A percentile compares a stretch with the other conserved stretches of the same genome.
phyloP scores from a whole-genome alignment of 2,113 vertebrate species.

The Chlamydotis undulata region DNA sequence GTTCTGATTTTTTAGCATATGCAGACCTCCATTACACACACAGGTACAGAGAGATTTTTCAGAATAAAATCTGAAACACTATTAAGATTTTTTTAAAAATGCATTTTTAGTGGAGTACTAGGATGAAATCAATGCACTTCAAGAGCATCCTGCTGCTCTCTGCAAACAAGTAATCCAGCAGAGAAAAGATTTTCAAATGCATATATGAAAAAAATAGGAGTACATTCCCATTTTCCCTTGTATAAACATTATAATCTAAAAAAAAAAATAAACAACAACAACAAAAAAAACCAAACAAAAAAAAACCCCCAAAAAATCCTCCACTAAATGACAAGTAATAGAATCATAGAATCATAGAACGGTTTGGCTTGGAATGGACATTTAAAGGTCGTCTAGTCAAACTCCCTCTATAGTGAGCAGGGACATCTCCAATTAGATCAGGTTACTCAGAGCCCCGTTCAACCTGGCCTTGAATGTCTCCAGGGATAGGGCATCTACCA shows the following conservation, averaged over 20 bases:
- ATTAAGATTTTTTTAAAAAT: not conserved
- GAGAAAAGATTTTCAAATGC: not conserved
- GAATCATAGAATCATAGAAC: too few species aligned
- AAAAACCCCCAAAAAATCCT: too few species aligned
- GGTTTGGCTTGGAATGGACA: too few species aligned
- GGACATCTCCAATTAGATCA: too few species aligned
- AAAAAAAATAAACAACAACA: too few species aligned
- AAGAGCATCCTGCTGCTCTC: not conserved
- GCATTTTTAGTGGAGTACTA: not conserved
- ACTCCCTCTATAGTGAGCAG: too few species aligned
- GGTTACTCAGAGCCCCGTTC: too few species aligned
- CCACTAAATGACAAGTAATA: too few species aligned
- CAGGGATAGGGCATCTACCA: too few species aligned
- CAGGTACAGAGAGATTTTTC: not conserved
- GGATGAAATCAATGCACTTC: not conserved
- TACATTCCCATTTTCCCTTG: not conserved
- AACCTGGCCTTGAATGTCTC: too few species aligned
- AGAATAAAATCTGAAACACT: not conserved
- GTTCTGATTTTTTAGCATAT: not conserved
- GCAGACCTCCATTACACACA: not conserved
- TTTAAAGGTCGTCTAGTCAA: too few species aligned
- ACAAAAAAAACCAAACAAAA: too few species aligned
- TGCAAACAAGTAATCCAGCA: not conserved
- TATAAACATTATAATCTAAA: fast-evolving
- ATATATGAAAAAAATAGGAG: not conserved